Evolutionary conservation across 2,888 invertebrate species (phyloP), one percentile per base, ranked within the genome.

Genomic region (Pheosia tremula): DNA sequence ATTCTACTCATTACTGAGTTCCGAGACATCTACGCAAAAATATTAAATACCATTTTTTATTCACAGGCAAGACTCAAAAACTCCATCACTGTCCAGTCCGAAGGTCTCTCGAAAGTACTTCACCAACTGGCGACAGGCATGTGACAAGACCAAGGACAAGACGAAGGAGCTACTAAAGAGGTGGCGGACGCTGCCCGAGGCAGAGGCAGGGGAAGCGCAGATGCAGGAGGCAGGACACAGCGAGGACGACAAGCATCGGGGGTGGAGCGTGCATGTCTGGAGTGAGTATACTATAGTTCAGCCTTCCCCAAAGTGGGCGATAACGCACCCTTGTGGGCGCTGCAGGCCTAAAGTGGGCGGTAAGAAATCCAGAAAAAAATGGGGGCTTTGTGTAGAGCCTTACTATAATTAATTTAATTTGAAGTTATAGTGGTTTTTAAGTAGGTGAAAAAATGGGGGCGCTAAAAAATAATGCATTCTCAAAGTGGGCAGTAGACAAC

Each of bases 251-350:
- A 94, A 94, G 57, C 92, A 94, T 39, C 94, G 94, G 57, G 95
- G 96, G n/a, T 96, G 96, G 96, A 96, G 96, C 79, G 96, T 96
- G 38, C 96, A 96, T 82, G 96, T 96, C 68, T 96, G 96, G 96
- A 96, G 96, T 96, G 88, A 95, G 95, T 52, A 56, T 1, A 4
- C 45, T 45, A 41, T 3, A 7, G 1, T 8, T 41, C 5, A 5
- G 5, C 1, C 6, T 41, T 7, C 3, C 3, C 41, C 41, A 7
- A 41, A 41, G 6, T 41, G 8, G 41, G 3, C 24, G 24, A 24
- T 24, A 24, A 24, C 24, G 24, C 24, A 0, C 24, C 24, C 24
- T 24, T 24, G 24, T 24, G 24, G 24, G 24, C 24, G 24, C 24
- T 24, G 24, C 24, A 24, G 24, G 24, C 1, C 24, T 24, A 24